These are phyloP conservation scores for Sinocyclocheilus rhinocerous DNA, from an alignment of 2,113 vertebrate genomes.

Conservation along the genomic window DNA sequence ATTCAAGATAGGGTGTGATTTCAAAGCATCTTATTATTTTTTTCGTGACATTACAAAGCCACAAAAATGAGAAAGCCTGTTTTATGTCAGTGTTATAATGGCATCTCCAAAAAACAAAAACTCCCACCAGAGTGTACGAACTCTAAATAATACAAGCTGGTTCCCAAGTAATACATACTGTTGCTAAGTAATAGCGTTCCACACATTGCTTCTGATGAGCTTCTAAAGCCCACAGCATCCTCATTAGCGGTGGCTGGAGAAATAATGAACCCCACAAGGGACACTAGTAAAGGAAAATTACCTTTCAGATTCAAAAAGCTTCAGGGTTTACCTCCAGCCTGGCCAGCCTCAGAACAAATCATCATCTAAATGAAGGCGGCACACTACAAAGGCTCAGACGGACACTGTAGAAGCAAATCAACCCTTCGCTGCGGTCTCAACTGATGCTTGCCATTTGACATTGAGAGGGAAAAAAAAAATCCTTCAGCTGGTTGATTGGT, in stretches of 20 bases:
- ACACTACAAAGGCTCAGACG: constrained; percentile 28
- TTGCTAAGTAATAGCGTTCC: constrained; percentile 81
- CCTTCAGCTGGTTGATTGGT: not conserved
- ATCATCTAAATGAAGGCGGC: constrained; percentile 34
- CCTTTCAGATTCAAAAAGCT: constrained; percentile 56
- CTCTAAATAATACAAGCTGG: constrained; percentile 51
- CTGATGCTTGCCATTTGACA: not conserved
- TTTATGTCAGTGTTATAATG: not conserved
- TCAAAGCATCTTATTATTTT: no score
- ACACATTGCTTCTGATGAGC: constrained; percentile 76
- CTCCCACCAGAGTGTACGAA: constrained; percentile 17
- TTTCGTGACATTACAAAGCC: not conserved
- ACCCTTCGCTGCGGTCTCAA: not conserved
- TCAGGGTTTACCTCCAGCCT: constrained; percentile 43
- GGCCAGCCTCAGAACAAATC: constrained; percentile 27
- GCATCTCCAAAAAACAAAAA: not conserved
- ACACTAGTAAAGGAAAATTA: constrained; percentile 71
- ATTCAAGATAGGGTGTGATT: not conserved
- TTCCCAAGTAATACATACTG: constrained; percentile 71
- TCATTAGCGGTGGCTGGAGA: constrained; percentile 76
- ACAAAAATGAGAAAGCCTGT: no score
- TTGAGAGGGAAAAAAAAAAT: not conserved
- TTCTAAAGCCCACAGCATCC: constrained; percentile 79
- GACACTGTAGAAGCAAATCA: not conserved
- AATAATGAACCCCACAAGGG: constrained; percentile 79